phyloP scores from a whole-genome alignment of 2,888 invertebrate genomes.

The Melinopterus prodromus region DNA sequence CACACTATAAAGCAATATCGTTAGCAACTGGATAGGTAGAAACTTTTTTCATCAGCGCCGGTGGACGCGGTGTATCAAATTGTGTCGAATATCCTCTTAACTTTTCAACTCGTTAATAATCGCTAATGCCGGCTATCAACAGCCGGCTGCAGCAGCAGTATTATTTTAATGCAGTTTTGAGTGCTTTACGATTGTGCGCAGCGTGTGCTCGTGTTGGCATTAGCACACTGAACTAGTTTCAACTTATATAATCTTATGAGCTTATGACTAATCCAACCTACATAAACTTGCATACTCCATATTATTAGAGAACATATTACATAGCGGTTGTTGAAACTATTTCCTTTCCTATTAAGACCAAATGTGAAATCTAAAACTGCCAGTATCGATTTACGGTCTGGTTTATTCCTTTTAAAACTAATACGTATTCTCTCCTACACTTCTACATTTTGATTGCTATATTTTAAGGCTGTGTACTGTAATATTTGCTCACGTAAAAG shows the following conservation, averaged over 20 bases:
- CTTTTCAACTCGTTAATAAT: not conserved
- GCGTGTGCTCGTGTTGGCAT: not conserved
- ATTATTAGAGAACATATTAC: not conserved
- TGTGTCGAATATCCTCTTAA: conserved; percentile 21
- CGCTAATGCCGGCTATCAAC: not conserved
- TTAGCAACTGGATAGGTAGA: conserved; percentile 14
- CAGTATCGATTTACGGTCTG: not conserved
- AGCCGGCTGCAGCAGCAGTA: not conserved
- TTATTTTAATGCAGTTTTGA: conserved; percentile 4
- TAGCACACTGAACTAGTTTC: conserved; percentile 4
- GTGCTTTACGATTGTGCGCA: not conserved
- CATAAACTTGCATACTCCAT: not conserved
- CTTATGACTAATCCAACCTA: not conserved
- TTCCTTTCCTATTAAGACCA: not conserved
- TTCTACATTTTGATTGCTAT: too few relatives aligned
- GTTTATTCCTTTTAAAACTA: too few relatives aligned
- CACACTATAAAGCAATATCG: conserved; percentile 16
- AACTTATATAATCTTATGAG: not conserved
- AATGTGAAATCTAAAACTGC: not conserved
- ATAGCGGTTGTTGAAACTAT: not conserved
- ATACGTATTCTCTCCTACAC: too few relatives aligned
- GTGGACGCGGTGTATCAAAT: conserved; percentile 16
- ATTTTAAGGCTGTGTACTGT: too few relatives aligned
- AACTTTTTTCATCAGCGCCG: conserved; percentile 24
- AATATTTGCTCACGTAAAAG: too few relatives aligned